Evolutionary conservation across 1,140 invertebrate genomes (phyloP).

Genomic region (Megalopta genalis): DNA sequence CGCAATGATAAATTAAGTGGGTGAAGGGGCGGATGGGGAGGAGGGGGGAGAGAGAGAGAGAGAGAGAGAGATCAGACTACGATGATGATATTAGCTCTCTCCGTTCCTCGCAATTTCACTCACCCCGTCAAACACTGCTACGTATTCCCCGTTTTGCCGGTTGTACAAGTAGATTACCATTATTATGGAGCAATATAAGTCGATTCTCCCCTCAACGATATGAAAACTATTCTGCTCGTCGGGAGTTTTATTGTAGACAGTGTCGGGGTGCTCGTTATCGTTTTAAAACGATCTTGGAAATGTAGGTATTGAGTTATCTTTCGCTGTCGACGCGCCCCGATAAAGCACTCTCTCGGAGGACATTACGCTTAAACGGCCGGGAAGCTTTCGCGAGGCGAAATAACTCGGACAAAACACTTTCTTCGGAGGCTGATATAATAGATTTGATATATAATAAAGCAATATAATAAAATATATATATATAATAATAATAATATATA

Average conservation of each 20-base stretch:
- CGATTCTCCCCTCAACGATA: constrained; percentile 23
- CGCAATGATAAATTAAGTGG: constrained; percentile 66
- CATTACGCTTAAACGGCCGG: not conserved
- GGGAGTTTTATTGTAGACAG: constrained; percentile 16
- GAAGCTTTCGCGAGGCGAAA: not conserved
- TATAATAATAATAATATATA: no score
- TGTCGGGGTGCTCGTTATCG: constrained; percentile 7
- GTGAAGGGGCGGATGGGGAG: not conserved
- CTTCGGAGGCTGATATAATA: no score
- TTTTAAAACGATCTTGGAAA: not conserved
- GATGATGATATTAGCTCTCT: not conserved
- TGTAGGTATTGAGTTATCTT: not conserved
- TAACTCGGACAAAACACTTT: no score
- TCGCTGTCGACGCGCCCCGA: no score
- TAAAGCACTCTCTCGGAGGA: not conserved
- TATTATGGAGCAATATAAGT: constrained; percentile 32
- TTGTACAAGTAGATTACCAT: constrained; percentile 30
- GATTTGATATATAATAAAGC: no score
- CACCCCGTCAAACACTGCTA: not conserved
- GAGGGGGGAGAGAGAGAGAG: not conserved
- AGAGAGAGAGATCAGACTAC: no score
- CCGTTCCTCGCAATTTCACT: not conserved
- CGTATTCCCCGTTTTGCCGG: not conserved
- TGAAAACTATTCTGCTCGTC: constrained; percentile 15
- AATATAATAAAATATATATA: no score